Conservation (phyloP, 1,140 invertebrate species). For the Cecropterus lyciades region DNA sequence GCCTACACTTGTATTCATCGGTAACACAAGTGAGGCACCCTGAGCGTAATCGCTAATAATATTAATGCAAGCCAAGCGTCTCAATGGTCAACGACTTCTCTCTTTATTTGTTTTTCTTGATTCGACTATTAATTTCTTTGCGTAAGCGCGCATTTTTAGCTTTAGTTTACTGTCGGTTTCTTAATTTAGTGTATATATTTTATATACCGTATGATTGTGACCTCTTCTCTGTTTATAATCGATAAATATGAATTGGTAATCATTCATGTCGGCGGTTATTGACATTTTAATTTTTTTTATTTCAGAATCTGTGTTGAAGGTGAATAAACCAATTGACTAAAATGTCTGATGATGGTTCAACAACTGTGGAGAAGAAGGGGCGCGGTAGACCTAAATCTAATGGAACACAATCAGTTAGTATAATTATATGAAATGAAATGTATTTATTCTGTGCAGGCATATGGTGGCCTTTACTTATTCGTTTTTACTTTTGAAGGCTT, state of each 20-base stretch:
- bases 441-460: neutral
- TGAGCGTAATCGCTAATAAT: conserved; percentile 19
- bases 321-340: conserved; percentile 45
- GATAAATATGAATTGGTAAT: conserved; percentile 20
- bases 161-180: neutral
- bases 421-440: neutral
- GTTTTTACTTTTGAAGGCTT: too few relatives aligned
- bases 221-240: neutral
- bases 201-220: too few relatives aligned
- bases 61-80: conserved; percentile 43
- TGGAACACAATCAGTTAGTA: conserved; percentile 76
- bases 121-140: conserved; percentile 16
- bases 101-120: conserved; percentile 45
- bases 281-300: conserved; percentile 18
- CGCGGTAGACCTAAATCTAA: conserved; percentile 82
- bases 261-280: conserved; percentile 17
- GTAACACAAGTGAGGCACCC: conserved; percentile 18
- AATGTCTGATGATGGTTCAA: conserved; percentile 84
- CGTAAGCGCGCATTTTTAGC: conserved; percentile 19
- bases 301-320: conserved; percentile 41
- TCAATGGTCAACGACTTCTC: conserved; percentile 42
- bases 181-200: neutral
- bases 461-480: too few relatives aligned
- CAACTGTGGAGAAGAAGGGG: conserved; percentile 82
- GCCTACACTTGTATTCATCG: neutral